Percentiles rank a stretch among this genome's conserved stretches.
Conservation (phyloP, 2,113 vertebrate genomes). For the Nibea albiflora region DNA sequence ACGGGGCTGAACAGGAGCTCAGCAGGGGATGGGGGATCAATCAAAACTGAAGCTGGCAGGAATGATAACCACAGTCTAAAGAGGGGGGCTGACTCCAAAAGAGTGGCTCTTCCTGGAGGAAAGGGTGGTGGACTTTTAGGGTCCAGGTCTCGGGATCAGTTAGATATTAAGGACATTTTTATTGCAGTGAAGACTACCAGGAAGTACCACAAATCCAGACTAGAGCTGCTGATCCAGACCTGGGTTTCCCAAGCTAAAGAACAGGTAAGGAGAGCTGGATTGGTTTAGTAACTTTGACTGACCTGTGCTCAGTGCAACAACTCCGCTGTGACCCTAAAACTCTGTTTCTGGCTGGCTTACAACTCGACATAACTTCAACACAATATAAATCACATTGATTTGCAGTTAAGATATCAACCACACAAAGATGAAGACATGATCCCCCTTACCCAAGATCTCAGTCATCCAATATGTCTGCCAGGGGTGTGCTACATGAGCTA, state of each 20-base stretch:
- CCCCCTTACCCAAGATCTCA: not conserved
- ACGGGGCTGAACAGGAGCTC: constrained; percentile 12
- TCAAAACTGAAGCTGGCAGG: not conserved
- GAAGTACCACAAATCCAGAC: constrained; percentile 91
- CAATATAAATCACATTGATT: not conserved
- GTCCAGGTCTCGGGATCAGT: constrained; percentile 67
- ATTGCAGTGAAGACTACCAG: constrained; percentile 96
- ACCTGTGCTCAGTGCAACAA: too few relatives aligned
- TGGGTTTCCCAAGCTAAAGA: constrained; percentile 92
- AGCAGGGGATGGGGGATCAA: not conserved
- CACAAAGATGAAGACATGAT: not conserved
- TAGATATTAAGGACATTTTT: constrained; percentile 91
- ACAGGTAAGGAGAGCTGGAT: constrained; percentile 83
- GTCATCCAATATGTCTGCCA: not conserved
- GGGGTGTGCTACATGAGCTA: not conserved
- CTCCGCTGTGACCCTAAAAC: not conserved
- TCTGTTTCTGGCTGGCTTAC: not conserved
- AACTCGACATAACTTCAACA: not conserved
- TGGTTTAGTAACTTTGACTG: not conserved
- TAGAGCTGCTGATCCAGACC: constrained; percentile 92
- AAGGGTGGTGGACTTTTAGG: not conserved
- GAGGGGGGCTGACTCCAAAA: not conserved
- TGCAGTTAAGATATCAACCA: not conserved
- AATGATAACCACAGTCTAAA: constrained; percentile 10
- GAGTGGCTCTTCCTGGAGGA: not conserved